Evolutionary conservation across 2,888 invertebrate genomes (phyloP).

Genomic region (Cremastinae sp.): DNA sequence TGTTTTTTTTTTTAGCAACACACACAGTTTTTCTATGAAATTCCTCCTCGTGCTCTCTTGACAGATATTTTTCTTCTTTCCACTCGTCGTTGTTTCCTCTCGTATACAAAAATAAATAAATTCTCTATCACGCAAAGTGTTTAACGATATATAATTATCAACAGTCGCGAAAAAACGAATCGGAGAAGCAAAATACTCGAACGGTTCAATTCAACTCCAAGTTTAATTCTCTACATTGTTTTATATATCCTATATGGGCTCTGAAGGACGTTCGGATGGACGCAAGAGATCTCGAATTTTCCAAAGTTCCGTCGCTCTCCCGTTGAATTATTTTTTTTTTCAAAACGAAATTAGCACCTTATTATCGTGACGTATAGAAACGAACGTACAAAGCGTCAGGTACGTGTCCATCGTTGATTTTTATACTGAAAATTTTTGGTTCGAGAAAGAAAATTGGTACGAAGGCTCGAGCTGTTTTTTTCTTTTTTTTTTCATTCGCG

Average conservation of each 20-base stretch:
- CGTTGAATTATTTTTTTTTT: conserved; percentile 15
- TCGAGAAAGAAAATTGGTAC: not conserved
- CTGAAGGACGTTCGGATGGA: conserved; percentile 28
- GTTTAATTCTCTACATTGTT: not conserved
- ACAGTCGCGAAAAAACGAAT: conserved; percentile 51
- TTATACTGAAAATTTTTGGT: not conserved
- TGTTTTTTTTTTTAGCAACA: conserved; percentile 7
- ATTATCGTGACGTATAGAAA: conserved; percentile 17
- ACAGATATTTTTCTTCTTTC: conserved; percentile 6
- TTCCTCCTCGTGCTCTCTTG: conserved; percentile 8
- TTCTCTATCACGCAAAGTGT: conserved; percentile 69
- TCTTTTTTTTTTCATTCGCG: conserved; percentile 13
- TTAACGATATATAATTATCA: conserved; percentile 63
- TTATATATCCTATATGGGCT: not conserved
- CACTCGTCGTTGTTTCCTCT: conserved; percentile 19
- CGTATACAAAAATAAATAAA: conserved; percentile 76
- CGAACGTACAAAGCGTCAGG: conserved; percentile 29
- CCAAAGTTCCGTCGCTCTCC: conserved; percentile 1
- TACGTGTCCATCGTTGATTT: conserved; percentile 40
- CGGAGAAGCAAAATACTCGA: conserved; percentile 13
- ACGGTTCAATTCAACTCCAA: conserved; percentile 28
- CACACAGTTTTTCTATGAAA: conserved; percentile 12
- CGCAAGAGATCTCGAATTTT: conserved; percentile 15
- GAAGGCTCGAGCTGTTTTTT: not conserved
- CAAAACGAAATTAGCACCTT: conserved; percentile 47